Base-by-base conservation (phyloP, 53 echinoderm and acorn worm genomes). In the Mesocentrotus franciscanus region DNA sequence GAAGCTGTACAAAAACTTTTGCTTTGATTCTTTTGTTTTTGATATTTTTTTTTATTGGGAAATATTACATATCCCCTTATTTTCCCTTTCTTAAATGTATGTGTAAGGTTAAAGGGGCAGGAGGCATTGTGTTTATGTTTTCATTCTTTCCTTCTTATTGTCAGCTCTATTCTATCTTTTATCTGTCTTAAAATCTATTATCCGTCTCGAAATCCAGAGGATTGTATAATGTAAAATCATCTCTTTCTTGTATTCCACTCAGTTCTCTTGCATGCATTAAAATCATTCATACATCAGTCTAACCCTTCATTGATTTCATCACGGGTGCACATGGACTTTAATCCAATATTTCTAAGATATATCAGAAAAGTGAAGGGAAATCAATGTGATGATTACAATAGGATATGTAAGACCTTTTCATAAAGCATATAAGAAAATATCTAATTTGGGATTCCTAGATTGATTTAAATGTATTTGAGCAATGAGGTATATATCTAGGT, bases 231-330 rank as follows among this genome's bases (percentile, higher is more conserved):
- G 30, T 85, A 85, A 57, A 87, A 26, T 87, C 58, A 58, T 27
- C 10, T 87, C 57, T 87, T 27, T 87, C 58, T 12, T 58, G 17
- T 27, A 87, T 87, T 42, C 81, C 6, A 81, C 42, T 42, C 4
- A 5, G 27, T 87, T 87, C 56, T 57, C 17, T 87, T 87, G 87
- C 87, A 87, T 87, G 87, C 87, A 27, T 87, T 87, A n/a, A 4
- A 64, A 87, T 87, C 87, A 87, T n/a, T 27, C 87, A 87, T 55
- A 8, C 22, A 29, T 84, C 20, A 49, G 8, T 87, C 49, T 84
- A 84, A 84, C 49, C 49, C 84, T 84, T 84, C 79, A 34, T 79
- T 79, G 8, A 79, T 85, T 49, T 85, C 26, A 87, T 87, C 29
- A 11, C 58, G 15, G 87, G 58, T n/a, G n/a, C 20, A 58, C 29